phyloP scores from a whole-genome alignment of 2,888 invertebrate species.

The Pristionchus entomophagus region DNA sequence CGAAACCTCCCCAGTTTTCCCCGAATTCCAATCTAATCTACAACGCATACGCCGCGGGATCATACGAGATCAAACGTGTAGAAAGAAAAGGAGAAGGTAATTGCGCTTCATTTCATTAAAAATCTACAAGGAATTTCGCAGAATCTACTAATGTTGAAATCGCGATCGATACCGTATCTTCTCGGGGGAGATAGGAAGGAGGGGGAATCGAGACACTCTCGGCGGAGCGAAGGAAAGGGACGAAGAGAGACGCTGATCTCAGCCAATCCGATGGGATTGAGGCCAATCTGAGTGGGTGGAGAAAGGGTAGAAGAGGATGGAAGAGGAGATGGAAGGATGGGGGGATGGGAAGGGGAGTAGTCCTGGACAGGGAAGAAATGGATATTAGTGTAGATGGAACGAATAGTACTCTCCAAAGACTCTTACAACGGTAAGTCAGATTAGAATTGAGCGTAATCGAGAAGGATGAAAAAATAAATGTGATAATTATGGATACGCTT shows the following conservation, averaged over 20 bases:
- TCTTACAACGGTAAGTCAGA: too few species aligned
- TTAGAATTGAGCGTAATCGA: not conserved
- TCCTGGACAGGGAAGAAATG: not conserved
- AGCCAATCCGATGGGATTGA: not conserved
- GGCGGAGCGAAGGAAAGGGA: not conserved
- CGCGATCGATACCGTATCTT: too few species aligned
- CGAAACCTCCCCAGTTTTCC: not conserved
- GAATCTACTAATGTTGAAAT: not conserved
- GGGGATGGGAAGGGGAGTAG: not conserved
- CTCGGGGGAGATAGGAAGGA: too few species aligned
- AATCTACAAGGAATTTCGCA: too few species aligned
- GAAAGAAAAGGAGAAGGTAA: not conserved
- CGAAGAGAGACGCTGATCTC: not conserved
- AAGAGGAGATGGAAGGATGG: not conserved
- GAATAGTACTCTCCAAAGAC: too few species aligned
- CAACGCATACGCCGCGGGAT: too few species aligned
- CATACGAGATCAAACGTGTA: too few species aligned
- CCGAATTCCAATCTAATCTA: too few species aligned
- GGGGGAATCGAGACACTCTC: not conserved
- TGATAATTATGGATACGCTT: too few species aligned
- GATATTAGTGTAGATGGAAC: too few species aligned
- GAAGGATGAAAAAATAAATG: not conserved
- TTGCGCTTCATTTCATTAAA: not conserved
- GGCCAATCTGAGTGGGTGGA: constrained; percentile 28
- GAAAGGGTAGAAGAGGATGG: not conserved